Percentiles rank a stretch among this genome's conserved stretches.
phyloP scores from a whole-genome alignment of 2,797 vertebrate species.

The Ptychobarbus kaznakovi region DNA sequence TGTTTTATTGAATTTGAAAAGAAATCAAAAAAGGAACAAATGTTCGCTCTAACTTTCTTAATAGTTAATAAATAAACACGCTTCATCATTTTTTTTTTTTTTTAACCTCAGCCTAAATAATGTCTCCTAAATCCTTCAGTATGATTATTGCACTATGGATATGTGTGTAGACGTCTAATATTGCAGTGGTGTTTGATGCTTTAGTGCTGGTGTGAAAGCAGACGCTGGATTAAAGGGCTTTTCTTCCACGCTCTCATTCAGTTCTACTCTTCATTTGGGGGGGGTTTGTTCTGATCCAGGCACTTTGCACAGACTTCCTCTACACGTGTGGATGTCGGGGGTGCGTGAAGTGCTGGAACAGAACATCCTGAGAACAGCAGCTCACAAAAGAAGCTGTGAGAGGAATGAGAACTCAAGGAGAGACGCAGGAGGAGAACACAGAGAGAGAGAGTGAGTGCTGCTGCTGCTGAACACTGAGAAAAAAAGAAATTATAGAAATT shows the following conservation, averaged over 20 bases:
- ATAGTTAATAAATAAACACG: not conserved
- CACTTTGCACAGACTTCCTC: slow-evolving; percentile 30
- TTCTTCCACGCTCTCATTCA: slow-evolving; percentile 19
- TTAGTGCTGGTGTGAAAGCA: slow-evolving; percentile 1
- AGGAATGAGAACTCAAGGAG: slow-evolving; percentile 33
- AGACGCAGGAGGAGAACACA: not conserved
- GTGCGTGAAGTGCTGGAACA: slow-evolving; percentile 22
- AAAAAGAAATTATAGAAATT: too few relatives aligned
- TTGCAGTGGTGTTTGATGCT: not conserved
- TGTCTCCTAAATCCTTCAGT: too few relatives aligned
- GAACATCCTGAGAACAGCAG: slow-evolving; percentile 43
- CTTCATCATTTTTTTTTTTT: too few relatives aligned
- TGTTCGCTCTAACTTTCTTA: not conserved
- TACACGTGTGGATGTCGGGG: not conserved
- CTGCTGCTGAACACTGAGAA: not conserved
- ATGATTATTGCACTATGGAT: not conserved
- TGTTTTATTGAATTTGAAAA: not conserved
- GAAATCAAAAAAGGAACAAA: too few relatives aligned
- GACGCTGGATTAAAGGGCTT: not conserved
- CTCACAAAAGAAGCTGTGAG: slow-evolving; percentile 41
- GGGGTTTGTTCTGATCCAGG: slow-evolving; percentile 2
- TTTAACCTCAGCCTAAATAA: not conserved
- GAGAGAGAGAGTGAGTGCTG: not conserved
- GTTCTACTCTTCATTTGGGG: slow-evolving; percentile 6
- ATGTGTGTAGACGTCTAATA: not conserved